Evolutionary conservation across 2,113 vertebrate genomes (phyloP), one percentile per base, ranked within the genome.

Genomic region (Andinoacara biseriatus): DNA sequence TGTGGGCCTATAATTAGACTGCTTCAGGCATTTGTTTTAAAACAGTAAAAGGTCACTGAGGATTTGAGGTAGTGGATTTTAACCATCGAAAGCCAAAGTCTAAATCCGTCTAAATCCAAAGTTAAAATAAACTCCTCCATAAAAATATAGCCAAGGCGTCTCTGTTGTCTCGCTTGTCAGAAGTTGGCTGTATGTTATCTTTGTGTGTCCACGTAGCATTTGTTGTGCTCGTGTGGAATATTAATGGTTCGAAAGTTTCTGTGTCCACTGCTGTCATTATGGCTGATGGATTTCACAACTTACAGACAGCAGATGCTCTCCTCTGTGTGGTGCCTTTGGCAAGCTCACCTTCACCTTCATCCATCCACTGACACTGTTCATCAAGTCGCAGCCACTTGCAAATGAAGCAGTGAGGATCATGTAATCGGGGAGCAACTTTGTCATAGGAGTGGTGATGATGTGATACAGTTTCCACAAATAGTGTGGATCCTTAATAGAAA

Each of bases 291-390:
- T 18, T 85, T 38, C 5, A 54, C 59, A 58, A 76, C 49, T 77
- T 17, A 54, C 77, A 78, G 82, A 86, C 83, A 74, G 87, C 86
- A 90, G 90, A 89, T 92, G 84, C 76, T 86, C 63, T 49, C 61
- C 87, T 85, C 83, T 61, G 83, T 69, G 18, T 87, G 87, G 61
- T 35, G 61, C 38, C 61, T 78, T 75, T 31, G 52, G 11, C 60
- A 33, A 60, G 29, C 82, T 78, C 58, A 49, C 81, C 82, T 69
- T 86, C 82, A 82, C 74, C 85, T 80, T 82, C 75, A 77, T 80
- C 76, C 65, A 72, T 49, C 54, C 22, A 20, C 63, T 65, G 82
- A 77, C 56, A 54, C 26, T 10, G 29, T 20, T 52, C 20, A 49
- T 61, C 14, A 15, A 75, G 57, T 54, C 22, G 2, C 22, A 2